A percentile compares a stretch with the other conserved stretches of the same genome.
phyloP scores from a whole-genome alignment of 1,140 invertebrate species.

The Aphelinus certus region DNA sequence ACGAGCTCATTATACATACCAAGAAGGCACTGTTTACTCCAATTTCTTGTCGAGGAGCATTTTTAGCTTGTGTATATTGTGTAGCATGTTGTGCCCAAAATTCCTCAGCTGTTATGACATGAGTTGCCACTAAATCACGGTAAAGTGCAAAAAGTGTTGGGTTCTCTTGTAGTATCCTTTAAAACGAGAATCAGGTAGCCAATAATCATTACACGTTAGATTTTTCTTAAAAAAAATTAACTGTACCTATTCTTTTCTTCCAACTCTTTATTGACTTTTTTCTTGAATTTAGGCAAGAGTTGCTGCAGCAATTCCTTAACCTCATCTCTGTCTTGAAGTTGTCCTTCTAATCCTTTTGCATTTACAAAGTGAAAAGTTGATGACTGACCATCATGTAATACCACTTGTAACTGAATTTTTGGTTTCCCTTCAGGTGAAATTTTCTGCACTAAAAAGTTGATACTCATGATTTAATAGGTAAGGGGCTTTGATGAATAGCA shows the following conservation, averaged over 20 bases:
- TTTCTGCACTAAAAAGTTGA: slow-evolving; percentile 85
- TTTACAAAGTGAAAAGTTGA: slow-evolving; percentile 99
- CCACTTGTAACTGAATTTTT: slow-evolving; percentile 98
- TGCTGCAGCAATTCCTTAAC: slow-evolving; percentile 94
- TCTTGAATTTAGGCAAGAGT: slow-evolving; percentile 93
- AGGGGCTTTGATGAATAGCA: not conserved
- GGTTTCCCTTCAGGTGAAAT: slow-evolving; percentile 98
- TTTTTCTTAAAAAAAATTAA: not conserved
- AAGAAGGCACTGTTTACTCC: slow-evolving; percentile 71
- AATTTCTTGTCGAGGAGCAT: slow-evolving; percentile 80
- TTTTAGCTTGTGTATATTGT: slow-evolving; percentile 79
- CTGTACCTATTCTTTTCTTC: slow-evolving; percentile 83
- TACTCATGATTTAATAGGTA: not conserved
- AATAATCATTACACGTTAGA: slow-evolving; percentile 16
- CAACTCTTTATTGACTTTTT: slow-evolving; percentile 92
- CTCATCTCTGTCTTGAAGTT: slow-evolving; percentile 89
- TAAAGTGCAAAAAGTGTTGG: slow-evolving; percentile 85
- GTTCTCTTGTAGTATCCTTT: slow-evolving; percentile 82
- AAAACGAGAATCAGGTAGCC: not conserved
- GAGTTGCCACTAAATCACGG: slow-evolving; percentile 92
- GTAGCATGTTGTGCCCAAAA: slow-evolving; percentile 93
- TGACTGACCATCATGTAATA: slow-evolving; percentile 91
- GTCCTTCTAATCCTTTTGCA: slow-evolving; percentile 80
- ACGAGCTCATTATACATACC: slow-evolving; percentile 44
- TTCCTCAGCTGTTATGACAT: slow-evolving; percentile 93